phyloP scores from a whole-genome alignment of 2,888 invertebrate species.

The Diplolepis rosae region DNA sequence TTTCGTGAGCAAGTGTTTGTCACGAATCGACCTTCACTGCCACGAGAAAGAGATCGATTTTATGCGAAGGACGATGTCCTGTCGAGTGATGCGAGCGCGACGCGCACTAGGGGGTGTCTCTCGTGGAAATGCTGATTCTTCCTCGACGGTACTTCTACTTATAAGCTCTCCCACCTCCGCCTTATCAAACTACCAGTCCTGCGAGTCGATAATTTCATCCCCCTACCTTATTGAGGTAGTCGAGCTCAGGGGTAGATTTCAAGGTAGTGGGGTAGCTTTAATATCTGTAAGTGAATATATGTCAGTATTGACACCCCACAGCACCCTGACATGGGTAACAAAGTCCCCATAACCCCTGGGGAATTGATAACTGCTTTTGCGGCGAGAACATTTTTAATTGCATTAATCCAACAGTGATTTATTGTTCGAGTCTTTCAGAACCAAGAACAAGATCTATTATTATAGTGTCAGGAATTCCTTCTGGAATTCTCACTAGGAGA shows the following conservation, averaged over 20 bases:
- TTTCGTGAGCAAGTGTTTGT: constrained; percentile 30
- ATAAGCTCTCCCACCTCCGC: constrained; percentile 59
- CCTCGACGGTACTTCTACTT: constrained; percentile 61
- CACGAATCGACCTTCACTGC: constrained; percentile 38
- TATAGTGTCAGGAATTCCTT: too few species aligned
- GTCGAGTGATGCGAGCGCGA: constrained; percentile 44
- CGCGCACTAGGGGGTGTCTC: constrained; percentile 58
- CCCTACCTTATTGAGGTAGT: constrained; percentile 38
- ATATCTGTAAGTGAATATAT: constrained; percentile 41
- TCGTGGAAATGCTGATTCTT: constrained; percentile 65
- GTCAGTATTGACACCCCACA: background rate
- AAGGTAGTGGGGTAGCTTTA: constrained; percentile 33
- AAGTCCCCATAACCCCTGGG: constrained; percentile 39
- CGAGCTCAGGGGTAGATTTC: constrained; percentile 39
- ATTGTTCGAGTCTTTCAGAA: constrained; percentile 32
- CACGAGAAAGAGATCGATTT: constrained; percentile 49
- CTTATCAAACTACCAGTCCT: constrained; percentile 45
- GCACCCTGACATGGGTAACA: background rate
- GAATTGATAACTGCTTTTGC: constrained; percentile 29
- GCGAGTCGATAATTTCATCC: constrained; percentile 42
- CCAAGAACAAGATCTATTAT: background rate
- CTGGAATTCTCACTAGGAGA: too few species aligned
- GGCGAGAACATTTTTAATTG: constrained; percentile 49
- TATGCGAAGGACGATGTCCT: constrained; percentile 16
- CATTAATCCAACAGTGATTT: constrained; percentile 53